Evolutionary conservation across 2,797 vertebrate species (phyloP).

Genomic region (Platyrinchus mystaceus): DNA sequence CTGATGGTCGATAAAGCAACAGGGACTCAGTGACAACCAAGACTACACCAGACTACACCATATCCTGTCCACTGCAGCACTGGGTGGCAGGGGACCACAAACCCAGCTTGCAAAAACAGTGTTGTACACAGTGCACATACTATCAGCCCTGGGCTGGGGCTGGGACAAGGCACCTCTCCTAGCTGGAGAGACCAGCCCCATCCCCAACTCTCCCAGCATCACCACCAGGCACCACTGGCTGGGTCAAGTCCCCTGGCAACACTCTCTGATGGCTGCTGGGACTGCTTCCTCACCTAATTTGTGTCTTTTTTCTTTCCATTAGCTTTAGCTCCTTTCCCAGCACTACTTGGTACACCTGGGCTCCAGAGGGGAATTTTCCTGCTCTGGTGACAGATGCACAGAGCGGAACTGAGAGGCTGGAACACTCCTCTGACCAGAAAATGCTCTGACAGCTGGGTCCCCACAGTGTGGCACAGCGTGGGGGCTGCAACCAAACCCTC

Average conservation of each 20-base stretch:
- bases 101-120: background rate
- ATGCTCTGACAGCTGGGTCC: background rate
- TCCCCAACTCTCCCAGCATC: background rate
- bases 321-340: background rate
- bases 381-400: background rate
- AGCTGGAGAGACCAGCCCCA: background rate
- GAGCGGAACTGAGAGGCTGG: background rate
- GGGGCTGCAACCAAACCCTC: background rate
- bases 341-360: background rate
- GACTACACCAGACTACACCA: background rate
- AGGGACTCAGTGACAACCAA: background rate
- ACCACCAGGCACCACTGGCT: background rate
- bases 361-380: background rate
- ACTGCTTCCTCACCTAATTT: background rate
- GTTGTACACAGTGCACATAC: rapidly evolving
- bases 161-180: background rate
- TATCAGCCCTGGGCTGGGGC: background rate
- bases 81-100: background rate
- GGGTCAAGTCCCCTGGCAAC: background rate
- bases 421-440: background rate
- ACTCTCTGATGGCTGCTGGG: background rate
- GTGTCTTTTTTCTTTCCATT: background rate
- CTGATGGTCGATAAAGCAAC: background rate
- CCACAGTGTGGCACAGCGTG: background rate
- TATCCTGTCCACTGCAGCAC: rapidly evolving